Evolutionary conservation across 1,140 invertebrate genomes (phyloP).

Genomic region (Eulimnadia texana): DNA sequence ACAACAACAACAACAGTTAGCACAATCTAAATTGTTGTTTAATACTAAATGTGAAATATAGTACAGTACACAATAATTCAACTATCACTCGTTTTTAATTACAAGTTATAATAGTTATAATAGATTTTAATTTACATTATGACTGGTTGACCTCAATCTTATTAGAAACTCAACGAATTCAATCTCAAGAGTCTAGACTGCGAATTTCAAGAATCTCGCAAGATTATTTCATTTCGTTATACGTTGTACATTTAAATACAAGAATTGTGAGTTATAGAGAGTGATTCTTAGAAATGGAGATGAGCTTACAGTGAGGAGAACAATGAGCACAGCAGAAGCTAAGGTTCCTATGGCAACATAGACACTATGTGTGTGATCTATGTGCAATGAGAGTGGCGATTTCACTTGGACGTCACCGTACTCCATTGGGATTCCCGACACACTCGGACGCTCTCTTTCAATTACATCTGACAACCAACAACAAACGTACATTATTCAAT

Average conservation of each 20-base stretch:
- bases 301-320: constrained; percentile 44
- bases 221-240: too few relatives aligned
- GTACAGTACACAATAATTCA: not conserved
- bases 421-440: constrained; percentile 5
- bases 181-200: too few relatives aligned
- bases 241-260: too few relatives aligned
- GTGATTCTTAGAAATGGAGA: not conserved
- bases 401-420: constrained; percentile 31
- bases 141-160: too few relatives aligned
- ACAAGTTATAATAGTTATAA: not conserved
- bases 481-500: not conserved
- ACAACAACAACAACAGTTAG: constrained; percentile 14
- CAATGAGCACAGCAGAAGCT: constrained; percentile 47
- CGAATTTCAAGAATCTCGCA: too few relatives aligned
- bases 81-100: not conserved
- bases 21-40: not conserved
- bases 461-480: not conserved
- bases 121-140: too few relatives aligned
- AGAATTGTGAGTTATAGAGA: too few relatives aligned
- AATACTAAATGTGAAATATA: not conserved
- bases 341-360: constrained; percentile 56
- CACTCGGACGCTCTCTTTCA: constrained; percentile 1
- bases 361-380: constrained; percentile 52
- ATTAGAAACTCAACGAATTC: too few relatives aligned
- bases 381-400: constrained; percentile 43